Conservation (phyloP, 2,888 invertebrate species). For the Beris morrisii region DNA sequence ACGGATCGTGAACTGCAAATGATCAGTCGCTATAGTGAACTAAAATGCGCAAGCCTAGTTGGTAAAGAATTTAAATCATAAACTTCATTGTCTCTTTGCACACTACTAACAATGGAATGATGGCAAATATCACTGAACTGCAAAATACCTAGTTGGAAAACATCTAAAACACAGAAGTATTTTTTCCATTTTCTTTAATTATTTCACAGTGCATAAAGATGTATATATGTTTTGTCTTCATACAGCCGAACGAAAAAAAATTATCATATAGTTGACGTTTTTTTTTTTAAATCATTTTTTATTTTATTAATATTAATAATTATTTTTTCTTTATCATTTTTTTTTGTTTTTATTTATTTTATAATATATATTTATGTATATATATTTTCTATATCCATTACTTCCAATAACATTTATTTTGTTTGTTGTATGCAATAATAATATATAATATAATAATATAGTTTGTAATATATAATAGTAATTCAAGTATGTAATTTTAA, state of each 20-base stretch:
- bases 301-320: slow-evolving; percentile 25
- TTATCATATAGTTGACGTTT: slow-evolving; percentile 33
- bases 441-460: slow-evolving; percentile 31
- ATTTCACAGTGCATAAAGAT: too few relatives aligned
- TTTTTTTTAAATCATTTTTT: slow-evolving; percentile 26
- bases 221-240: too few relatives aligned
- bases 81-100: too few relatives aligned
- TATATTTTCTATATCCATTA: slow-evolving; percentile 39
- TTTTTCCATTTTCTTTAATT: too few relatives aligned
- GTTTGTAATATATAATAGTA: slow-evolving; percentile 28
- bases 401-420: slow-evolving; percentile 38
- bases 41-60: too few relatives aligned
- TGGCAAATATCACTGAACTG: too few relatives aligned
- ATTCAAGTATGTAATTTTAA: slow-evolving; percentile 26
- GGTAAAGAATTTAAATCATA: too few relatives aligned
- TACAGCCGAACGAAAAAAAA: slow-evolving; percentile 34
- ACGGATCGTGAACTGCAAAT: too few relatives aligned
- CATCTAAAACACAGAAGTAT: too few relatives aligned
- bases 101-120: too few relatives aligned
- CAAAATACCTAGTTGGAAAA: too few relatives aligned
- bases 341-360: slow-evolving; percentile 33
- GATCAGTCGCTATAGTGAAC: too few relatives aligned
- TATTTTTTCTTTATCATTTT: slow-evolving; percentile 28
- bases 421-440: slow-evolving; percentile 33
- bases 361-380: slow-evolving; percentile 37